Evolutionary conservation across 2,797 vertebrate genomes (phyloP).

Genomic region (Amphiprion clarkii): DNA sequence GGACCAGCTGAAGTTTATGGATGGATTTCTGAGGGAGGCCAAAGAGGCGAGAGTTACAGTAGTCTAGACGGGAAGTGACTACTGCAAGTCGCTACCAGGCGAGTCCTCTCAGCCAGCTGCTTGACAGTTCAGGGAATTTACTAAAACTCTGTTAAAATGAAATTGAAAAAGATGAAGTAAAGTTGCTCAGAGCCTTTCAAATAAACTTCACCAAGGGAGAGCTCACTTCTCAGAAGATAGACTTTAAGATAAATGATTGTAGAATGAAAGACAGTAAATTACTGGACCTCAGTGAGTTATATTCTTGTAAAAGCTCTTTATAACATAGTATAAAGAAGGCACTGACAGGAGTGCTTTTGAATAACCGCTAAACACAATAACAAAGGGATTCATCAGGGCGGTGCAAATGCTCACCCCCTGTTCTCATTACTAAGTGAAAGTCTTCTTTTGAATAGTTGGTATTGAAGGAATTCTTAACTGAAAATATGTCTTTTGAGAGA

Average conservation of each 20-base stretch:
- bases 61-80: too few species aligned
- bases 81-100: too few species aligned
- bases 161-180: background rate
- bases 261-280: constrained; percentile 2
- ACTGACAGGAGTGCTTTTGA: background rate
- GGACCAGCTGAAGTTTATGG: too few species aligned
- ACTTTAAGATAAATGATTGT: background rate
- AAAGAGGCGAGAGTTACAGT: too few species aligned
- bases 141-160: background rate
- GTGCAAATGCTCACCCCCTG: background rate
- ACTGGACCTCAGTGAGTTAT: background rate
- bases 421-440: background rate
- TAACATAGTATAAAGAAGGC: background rate
- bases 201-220: background rate
- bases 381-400: background rate
- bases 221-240: constrained; percentile 4
- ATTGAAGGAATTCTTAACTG: constrained; percentile 9
- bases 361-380: background rate
- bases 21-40: too few species aligned
- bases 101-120: constrained; percentile 1
- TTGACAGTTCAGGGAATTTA: background rate
- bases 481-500: background rate
- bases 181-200: background rate
- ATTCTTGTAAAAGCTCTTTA: background rate
- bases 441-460: background rate